Evolutionary conservation across 2,797 vertebrate species (phyloP), one percentile per base, ranked within the genome.

Genomic region (Argentina silus): DNA sequence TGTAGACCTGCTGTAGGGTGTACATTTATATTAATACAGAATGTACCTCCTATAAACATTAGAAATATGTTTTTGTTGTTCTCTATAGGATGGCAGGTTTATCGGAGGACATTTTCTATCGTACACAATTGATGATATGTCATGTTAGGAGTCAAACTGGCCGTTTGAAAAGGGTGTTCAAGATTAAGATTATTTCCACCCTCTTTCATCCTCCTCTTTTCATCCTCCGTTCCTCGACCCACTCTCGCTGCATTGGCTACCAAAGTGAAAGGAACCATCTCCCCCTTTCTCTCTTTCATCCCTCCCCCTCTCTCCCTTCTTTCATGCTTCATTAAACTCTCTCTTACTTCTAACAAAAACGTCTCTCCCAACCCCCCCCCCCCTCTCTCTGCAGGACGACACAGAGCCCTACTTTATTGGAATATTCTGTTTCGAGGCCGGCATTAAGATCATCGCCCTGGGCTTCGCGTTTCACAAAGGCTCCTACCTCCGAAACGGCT

Each of bases 401-500:
- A 96, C 96, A 0, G 96, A 96, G 83, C 95, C 95, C 3, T 95
- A 96, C 79, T 96, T 96, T 90, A 96, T 96, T 80, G 96, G 95
- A 81, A 96, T 96, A 87, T 96, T 96, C 86, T 96, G 95, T 88
- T 96, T 96, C 17, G 96, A 96, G 89, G 95, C 95, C 10, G 95
- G 95, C 44, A 96, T 96, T 86, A 96, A 96, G 88, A 96, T 96
- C 88, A 93, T 96, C 4, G 96, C 96, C 0, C 83, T 96, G 87
- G 96, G 96, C 78, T 96, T 96, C 53, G 95, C 92, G 67, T 95
- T 96, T 73, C 96, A 96, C 86, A 96, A 96, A 91, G 96, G 88
- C 76, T 96, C 96, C 63, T 96, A 96, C 85, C 93, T 96, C 60
- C 90, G 95, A 0, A 96, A 96, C 0, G 96, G 96, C 74, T 96